Evolutionary conservation across 2,113 vertebrate species (phyloP).

Genomic region (Gallinago jamesoni): DNA sequence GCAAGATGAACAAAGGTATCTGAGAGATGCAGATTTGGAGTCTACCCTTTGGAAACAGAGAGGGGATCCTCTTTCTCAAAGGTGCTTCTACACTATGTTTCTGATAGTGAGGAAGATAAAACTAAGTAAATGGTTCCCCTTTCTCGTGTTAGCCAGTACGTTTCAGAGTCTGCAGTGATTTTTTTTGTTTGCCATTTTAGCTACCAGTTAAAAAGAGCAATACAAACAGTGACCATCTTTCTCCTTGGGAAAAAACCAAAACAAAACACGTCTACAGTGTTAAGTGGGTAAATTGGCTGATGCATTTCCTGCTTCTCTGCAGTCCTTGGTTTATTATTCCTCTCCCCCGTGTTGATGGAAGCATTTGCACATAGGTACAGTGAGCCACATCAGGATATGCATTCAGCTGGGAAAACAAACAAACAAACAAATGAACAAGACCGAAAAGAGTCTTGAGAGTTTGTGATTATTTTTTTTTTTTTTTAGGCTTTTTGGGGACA

Average conservation of each 20-base stretch:
- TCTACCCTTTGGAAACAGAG: neutral
- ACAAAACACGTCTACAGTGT: neutral
- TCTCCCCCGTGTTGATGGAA: neutral
- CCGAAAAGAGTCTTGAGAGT: neutral
- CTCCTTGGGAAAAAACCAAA: neutral
- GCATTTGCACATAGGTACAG: neutral
- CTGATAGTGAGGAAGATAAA: neutral
- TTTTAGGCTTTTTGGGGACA: neutral
- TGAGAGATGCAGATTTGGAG: neutral
- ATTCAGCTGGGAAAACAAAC: neutral
- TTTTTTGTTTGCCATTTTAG: neutral
- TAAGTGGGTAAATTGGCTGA: neutral
- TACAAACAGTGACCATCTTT: neutral
- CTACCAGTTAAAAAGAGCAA: neutral
- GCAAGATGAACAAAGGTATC: neutral
- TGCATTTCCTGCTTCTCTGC: neutral
- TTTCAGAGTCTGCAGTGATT: neutral
- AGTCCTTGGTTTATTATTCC: neutral
- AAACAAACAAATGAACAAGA: neutral
- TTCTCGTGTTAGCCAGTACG: neutral
- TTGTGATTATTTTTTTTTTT: neutral
- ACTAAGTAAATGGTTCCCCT: neutral
- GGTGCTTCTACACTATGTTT: neutral
- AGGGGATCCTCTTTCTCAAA: neutral
- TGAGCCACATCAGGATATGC: neutral